phyloP scores from a whole-genome alignment of 1,140 invertebrate genomes.

The Spodoptera litura region DNA sequence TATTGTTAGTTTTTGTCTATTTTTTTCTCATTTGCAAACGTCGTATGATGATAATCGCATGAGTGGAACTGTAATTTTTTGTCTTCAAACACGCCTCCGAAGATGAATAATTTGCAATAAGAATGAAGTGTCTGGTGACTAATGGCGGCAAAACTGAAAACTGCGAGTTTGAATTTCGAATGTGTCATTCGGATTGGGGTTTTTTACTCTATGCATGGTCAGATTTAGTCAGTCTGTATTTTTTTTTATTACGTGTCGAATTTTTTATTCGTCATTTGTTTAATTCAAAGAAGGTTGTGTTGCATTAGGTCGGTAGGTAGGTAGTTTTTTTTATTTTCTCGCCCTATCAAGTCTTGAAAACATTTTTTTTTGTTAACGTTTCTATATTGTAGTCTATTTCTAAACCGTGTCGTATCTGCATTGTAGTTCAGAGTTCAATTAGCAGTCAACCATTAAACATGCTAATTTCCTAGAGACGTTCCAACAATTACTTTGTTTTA shows the following conservation, averaged over 20 bases:
- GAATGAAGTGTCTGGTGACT: background rate
- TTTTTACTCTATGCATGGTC: too few species aligned
- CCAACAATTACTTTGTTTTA: background rate
- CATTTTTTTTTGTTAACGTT: background rate
- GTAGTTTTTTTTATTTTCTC: background rate
- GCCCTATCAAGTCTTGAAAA: background rate
- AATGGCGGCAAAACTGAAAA: background rate
- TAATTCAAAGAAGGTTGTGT: too few species aligned
- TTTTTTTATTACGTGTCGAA: too few species aligned
- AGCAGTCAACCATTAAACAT: background rate
- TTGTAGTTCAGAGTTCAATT: background rate
- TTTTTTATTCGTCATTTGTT: too few species aligned
- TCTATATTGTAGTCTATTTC: background rate
- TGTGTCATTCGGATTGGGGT: too few species aligned
- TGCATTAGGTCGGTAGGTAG: too few species aligned
- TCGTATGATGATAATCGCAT: background rate
- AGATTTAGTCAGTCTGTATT: too few species aligned
- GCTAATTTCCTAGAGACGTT: slow-evolving; percentile 21
- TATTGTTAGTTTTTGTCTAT: slow-evolving; percentile 32
- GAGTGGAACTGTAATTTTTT: slow-evolving; percentile 3
- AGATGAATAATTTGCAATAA: background rate
- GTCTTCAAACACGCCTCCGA: too few species aligned
- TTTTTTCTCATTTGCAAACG: slow-evolving; percentile 7
- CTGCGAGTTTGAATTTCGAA: too few species aligned
- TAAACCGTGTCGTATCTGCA: background rate